Base-by-base conservation (phyloP, 2,113 vertebrate genomes). In the Nicator chloris region DNA sequence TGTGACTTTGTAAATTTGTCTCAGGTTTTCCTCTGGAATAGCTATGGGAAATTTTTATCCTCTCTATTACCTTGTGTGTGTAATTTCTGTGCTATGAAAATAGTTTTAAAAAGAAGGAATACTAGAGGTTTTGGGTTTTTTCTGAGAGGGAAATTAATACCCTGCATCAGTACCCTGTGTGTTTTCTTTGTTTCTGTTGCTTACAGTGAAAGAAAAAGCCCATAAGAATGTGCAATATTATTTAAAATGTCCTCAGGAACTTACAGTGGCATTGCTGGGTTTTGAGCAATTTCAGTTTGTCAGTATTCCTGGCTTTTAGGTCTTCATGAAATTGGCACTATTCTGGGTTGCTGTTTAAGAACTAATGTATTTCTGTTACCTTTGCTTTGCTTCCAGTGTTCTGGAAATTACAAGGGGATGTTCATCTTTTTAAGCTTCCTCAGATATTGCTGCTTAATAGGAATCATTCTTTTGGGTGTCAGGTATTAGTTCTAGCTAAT, bases 341-440 rank as follows among this genome's bases (percentile, higher is more conserved):
- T 53, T 73, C 59, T 69, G 45, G 7, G 5, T 49, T 84, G 12
- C 22, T 82, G 22, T 54, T 76, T 26, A 69, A 60, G n/a, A 71
- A 10, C 6, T 7, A 49, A 56, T 20, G 3, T 21, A 33, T 76
- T 76, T 50, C 47, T 79, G 16, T 51, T 60, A 60, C 44, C 3
- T 9, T 6, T 49, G 15, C 27, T 87, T 75, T 78, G 5, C 42
- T 93, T 77, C 47, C 39, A 39, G 0, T n/a, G 5, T 44, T 75
- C 22, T 47, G 28, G 31, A 82, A 81, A 33, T 44, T 13, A 9
- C 6, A 2, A 10, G 3, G 1, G 1, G 7, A 6, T 35, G 13
- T 35, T 57, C 17, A 42, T 10, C 1, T 53, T 77, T 4, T 47
- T 21, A 19, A 15, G 7, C 45, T 75, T 90, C 8, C 31, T 68